Evolutionary conservation across 30 jellyfish, hydroid and myxozoan species (phyloP), one percentile per base, ranked within the genome.

Genomic region (Pelagia noctiluca): DNA sequence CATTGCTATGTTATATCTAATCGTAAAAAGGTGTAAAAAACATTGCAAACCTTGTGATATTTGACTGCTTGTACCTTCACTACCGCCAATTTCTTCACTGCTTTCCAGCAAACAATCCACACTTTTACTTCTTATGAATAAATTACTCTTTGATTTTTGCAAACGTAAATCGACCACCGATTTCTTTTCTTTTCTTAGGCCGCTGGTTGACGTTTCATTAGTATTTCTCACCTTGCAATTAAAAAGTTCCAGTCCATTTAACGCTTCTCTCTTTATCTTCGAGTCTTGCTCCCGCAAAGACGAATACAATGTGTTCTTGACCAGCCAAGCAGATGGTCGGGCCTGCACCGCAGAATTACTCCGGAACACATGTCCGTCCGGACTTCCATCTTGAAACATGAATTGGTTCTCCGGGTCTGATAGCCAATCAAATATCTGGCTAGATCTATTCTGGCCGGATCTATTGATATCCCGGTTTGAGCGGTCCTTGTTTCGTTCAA

Each of bases 341-440:
- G 54, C 72, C 66, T 81, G 69, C 16, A 81, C 84, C 1, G 91
- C 84, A 50, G 91, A 81, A 32, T 67, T 80, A 25, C 91, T 81
- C 35, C 91, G 35, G 69, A 81, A 81, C n/a, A 81, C 72, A 53
- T 52, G 84, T 49, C 91, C 35, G 67, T 81, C 91, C 12, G 52
- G 47, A 47, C 66, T 35, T 28, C 76, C 35, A 48, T 70, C 91
- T 68, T 81, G 85, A 28, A 35, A 81, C 91, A 81, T 81, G 78
- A 81, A 24, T 21, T 81, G 61, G 26, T 81, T 81, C 0, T 81
- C 84, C 0, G 91, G 91, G 66, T 81, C 38, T 35, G 83, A 18
- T 25, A 81, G 66, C 91, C 91, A 81, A 84, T 81, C 54, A 1
- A 81, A 57, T 29, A 81, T 81, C 37, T 46, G 30, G 60, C 91